Evolutionary conservation across 1,140 invertebrate genomes (phyloP), one percentile per base, ranked within the genome.

Genomic region (Rhysida immarginata): DNA sequence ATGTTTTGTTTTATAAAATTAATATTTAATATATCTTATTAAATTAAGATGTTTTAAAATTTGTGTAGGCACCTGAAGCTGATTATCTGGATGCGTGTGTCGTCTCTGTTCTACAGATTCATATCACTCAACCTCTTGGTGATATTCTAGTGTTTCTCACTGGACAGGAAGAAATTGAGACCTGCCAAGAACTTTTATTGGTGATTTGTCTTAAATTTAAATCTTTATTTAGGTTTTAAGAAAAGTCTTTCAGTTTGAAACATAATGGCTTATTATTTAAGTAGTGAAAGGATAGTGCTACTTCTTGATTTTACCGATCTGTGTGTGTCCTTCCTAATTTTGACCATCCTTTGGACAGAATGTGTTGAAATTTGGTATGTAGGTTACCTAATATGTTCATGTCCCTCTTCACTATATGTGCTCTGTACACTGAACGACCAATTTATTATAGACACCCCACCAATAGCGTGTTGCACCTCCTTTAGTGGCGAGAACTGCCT

Each of bases 21-120:
- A 13, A 20, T 48, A 13, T 48, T 18, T 13, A 11, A 41, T 11
- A n/a, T 41, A 41, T 11, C 11, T 11, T 11, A 41, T 41, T 11
- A 11, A n/a, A 41, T n/a, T 41, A n/a, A 11, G 11, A 11, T n/a
- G 11, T 41, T n/a, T 48, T 2, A 57, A 18, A 3, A 57, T 56
- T 50, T 57, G 1, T 42, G 11, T 50, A 57, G 62, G 93, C 94
- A 1, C 95, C 96, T 0, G 96, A 98, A 75, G 93, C 94, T 20
- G 94, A 99, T 75, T 99, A 98, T 67, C 82, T 98, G 49, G 94
- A 98, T 72, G 96, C 96, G 0, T 88, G 88, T 70, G 91, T 96
- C 1, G 90, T 97, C 0, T 95, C 93, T 2, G 83, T 98, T 43
- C 71, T 99, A 56, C 96, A 99, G 73, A 99, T 99, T 64, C 96